Base-by-base conservation (phyloP, 2,888 invertebrate genomes). In the Bimastos eiseni region DNA sequence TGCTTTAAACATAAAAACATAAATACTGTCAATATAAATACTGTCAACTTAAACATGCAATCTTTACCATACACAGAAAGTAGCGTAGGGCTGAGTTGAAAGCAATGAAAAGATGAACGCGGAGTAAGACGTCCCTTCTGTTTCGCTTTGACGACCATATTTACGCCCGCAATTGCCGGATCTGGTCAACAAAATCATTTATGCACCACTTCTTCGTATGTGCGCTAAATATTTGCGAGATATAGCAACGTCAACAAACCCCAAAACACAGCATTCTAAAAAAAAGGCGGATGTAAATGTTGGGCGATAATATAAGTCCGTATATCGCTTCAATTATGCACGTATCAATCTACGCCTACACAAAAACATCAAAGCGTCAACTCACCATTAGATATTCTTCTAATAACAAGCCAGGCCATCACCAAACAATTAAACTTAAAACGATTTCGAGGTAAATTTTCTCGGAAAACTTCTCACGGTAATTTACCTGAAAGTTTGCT, bases 401-500 rank as follows among this genome's bases (percentile, higher is more conserved):
- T 70, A 70, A 70, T 70, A n/a, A 70, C n/a, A 70, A 70, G 70
- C 70, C 70, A n/a, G 0, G 70, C 70, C 70, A 70, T 70, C 30
- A 8, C 70, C 30, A n/a, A 70, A 70, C 70, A 70, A 70, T 70
- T 70, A 30, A 70, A n/a, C 30, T 49, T 70, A n/a, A n/a, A 70
- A 70, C n/a, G 70, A 70, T 70, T 70, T 70, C n/a, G 30, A 70
- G 70, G 30, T n/a, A 70, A 70, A 70, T 70, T n/a, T 70, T n/a
- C 70, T 70, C 70, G 70, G 70, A 70, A 70, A 70, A 70, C 70
- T 70, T 70, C 70, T 70, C 11, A 70, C 70, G 70, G 70, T 70
- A 70, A 70, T 70, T 70, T 70, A 70, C 70, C 70, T 70, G 70
- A 70, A 70, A 70, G 70, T 70, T 70, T 70, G 30, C 70, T 70